Evolutionary conservation across 2,113 vertebrate genomes (phyloP), one percentile per base, ranked within the genome.

Genomic region (Oncorhynchus masou): DNA sequence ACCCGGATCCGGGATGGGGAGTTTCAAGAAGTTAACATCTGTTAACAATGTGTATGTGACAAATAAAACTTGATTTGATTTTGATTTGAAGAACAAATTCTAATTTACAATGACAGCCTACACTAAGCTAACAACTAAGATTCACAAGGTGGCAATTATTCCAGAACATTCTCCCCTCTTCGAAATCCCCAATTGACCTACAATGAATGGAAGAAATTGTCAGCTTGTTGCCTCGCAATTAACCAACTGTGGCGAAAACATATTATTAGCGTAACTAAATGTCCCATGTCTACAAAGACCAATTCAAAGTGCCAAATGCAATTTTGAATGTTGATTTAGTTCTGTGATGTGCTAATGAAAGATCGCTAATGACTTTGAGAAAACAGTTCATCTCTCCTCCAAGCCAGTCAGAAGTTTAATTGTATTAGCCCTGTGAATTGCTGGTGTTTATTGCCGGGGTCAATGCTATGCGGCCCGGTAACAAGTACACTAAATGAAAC

Each of bases 181-280:
- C 29, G 24, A 75, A 84, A 83, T 84, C 80, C 81, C 62, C 70
- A 24, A 80, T 77, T 80, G 84, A 90, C 78, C 81, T 71, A 34
- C 70, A 89, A 88, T 90, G 88, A 90, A 77, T 39, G 64, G 78
- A 74, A 89, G 70, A 84, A 85, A 90, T 85, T 88, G 88, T 91
- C 89, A 89, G 81, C 78, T 83, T 65, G 81, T 89, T 87, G 81
- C 76, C 71, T 84, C 76, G 88, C 87, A 92, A 90, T 91, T 92
- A 91, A 84, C 87, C 68, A 83, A 86, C 81, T 84, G 62, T 49
- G 80, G 67, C 45, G 75, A 83, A 90, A 90, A 90, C 87, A 87
- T 76, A 81, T 87, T 79, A 92, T 90, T 89, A 91, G 79, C 84
- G 85, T 88, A 85, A 81, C 79, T 80, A 85, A 89, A 90, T 81